Evolutionary conservation across 2,797 vertebrate species (phyloP).

Genomic region (Gymnocypris eckloni): DNA sequence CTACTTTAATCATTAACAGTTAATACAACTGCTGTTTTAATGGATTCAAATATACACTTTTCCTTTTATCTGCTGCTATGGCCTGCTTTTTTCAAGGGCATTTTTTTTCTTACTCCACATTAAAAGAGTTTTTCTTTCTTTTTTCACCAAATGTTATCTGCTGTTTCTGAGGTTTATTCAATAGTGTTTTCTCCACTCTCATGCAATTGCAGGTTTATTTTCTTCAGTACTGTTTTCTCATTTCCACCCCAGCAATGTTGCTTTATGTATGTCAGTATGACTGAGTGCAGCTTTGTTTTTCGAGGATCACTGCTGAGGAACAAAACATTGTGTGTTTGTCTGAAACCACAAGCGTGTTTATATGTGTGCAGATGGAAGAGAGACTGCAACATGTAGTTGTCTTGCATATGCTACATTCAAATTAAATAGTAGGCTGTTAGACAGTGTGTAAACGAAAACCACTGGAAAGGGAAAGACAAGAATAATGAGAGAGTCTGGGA

Average conservation of each 20-base stretch:
- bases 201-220: background rate
- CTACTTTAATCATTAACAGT: background rate
- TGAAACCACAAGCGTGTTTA: background rate
- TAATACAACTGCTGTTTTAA: background rate
- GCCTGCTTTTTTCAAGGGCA: constrained; percentile 6
- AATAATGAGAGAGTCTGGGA: constrained; percentile 21
- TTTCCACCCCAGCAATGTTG: background rate
- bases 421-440: background rate
- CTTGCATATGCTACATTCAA: background rate
- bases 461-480: constrained; percentile 7
- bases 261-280: constrained; percentile 22
- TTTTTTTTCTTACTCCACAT: background rate
- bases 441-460: constrained; percentile 45
- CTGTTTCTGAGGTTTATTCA: background rate
- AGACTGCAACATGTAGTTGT: constrained; percentile 8
- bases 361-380: background rate
- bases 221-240: constrained; percentile 19
- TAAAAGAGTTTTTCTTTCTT: background rate
- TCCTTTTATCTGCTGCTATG: background rate
- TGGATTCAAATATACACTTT: constrained; percentile 6
- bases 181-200: background rate
- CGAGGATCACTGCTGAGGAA: background rate
- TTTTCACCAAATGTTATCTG: background rate
- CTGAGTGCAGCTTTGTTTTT: constrained; percentile 24
- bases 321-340: constrained; percentile 12